Evolutionary conservation across 2,888 invertebrate genomes (phyloP).

Genomic region (Heliconius ethilla): DNA sequence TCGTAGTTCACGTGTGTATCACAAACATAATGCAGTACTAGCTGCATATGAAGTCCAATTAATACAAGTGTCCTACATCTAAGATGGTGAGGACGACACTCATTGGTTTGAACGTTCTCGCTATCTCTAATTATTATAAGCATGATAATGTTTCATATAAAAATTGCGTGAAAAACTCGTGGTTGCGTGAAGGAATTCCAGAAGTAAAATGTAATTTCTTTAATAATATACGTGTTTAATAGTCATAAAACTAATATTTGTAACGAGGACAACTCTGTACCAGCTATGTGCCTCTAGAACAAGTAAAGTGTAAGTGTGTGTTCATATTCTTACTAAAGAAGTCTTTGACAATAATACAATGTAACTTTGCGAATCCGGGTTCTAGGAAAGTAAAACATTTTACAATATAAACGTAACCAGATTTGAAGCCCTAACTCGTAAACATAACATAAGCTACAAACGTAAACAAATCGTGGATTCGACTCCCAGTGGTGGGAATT

Average conservation of each 20-base stretch:
- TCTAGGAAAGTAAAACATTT: no score
- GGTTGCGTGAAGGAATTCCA: conserved; percentile 1
- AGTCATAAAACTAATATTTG: conserved; percentile 6
- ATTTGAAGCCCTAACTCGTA: no score
- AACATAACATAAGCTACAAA: no score
- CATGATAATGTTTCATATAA: conserved; percentile 7
- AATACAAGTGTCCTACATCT: conserved; percentile 26
- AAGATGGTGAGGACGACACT: conserved; percentile 18
- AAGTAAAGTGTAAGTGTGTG: neutral
- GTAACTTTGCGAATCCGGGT: neutral
- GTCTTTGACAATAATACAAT: neutral
- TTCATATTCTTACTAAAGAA: neutral
- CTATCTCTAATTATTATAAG: conserved; percentile 1
- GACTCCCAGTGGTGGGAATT: no score
- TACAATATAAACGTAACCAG: no score
- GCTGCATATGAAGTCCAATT: conserved; percentile 18
- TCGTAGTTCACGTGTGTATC: no score
- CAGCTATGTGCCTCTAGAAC: neutral
- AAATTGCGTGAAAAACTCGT: neutral
- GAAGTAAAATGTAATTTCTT: conserved; percentile 5
- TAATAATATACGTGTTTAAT: conserved; percentile 19
- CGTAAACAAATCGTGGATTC: no score
- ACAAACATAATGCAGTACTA: conserved; percentile 9
- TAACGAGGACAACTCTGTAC: neutral
- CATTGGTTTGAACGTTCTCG: neutral